A percentile compares a stretch with the other conserved stretches of the same genome.
phyloP scores from a whole-genome alignment of 2,888 invertebrate species.

The Nemotelus pantherinus region DNA sequence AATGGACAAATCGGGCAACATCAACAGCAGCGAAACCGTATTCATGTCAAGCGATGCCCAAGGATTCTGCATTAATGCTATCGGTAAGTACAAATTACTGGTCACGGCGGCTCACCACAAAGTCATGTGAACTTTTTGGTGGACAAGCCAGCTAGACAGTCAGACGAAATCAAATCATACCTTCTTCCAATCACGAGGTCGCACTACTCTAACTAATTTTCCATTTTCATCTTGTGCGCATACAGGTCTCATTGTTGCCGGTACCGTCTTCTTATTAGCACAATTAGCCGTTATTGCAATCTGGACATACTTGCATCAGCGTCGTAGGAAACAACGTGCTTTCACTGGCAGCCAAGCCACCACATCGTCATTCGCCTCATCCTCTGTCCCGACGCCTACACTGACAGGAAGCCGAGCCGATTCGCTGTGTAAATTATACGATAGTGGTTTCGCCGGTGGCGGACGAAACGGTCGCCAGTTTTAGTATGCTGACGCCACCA shows the following conservation, averaged over 20 bases:
- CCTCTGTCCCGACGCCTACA: constrained; percentile 70
- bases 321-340: constrained; percentile 69
- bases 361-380: constrained; percentile 39
- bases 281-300: constrained; percentile 88
- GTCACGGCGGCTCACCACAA: background rate
- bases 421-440: constrained; percentile 88
- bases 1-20: constrained; percentile 66
- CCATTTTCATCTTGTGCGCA: background rate
- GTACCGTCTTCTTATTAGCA: constrained; percentile 84
- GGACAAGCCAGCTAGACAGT: background rate
- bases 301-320: constrained; percentile 90
- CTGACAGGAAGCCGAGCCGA: constrained; percentile 75
- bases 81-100: constrained; percentile 58
- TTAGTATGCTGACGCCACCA: constrained; percentile 50
- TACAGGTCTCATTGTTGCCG: constrained; percentile 84
- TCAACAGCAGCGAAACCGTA: constrained; percentile 74
- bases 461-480: constrained; percentile 68
- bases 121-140: constrained; percentile 8
- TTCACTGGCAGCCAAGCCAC: constrained; percentile 46
- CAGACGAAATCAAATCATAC: background rate
- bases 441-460: constrained; percentile 78
- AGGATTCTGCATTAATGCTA: constrained; percentile 65
- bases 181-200: background rate
- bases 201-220: background rate
- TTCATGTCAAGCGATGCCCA: constrained; percentile 73